Evolutionary conservation across 1,140 invertebrate species (phyloP).

Genomic region (Bilobella aurantiaca): DNA sequence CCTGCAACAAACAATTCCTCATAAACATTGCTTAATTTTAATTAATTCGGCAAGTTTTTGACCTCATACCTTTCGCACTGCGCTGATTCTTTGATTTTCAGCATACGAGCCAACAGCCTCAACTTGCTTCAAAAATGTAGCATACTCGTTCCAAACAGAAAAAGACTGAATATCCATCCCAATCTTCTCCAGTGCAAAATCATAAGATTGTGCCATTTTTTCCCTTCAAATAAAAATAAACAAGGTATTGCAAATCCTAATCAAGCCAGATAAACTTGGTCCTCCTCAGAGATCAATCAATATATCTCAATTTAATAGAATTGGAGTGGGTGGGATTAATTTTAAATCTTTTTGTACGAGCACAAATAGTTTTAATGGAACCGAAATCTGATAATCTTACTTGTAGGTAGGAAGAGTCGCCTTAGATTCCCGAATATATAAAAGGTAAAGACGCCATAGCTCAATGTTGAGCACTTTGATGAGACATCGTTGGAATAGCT

Average conservation of each 20-base stretch:
- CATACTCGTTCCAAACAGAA: constrained; percentile 95
- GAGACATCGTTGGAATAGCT: constrained; percentile 94
- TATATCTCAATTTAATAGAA: no score
- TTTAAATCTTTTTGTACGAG: no score
- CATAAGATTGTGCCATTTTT: constrained; percentile 98
- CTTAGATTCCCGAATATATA: constrained; percentile 97
- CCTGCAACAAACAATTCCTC: constrained; percentile 41
- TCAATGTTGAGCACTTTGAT: constrained; percentile 98
- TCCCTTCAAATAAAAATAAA: constrained; percentile 53
- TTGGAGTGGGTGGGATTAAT: no score
- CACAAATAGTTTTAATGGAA: no score
- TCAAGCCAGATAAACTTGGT: background rate
- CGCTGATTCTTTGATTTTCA: constrained; percentile 97
- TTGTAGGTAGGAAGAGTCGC: constrained; percentile 83
- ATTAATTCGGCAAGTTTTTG: background rate
- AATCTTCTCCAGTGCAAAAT: constrained; percentile 97
- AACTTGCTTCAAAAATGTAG: constrained; percentile 91
- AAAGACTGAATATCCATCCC: constrained; percentile 95
- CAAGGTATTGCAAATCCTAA: background rate
- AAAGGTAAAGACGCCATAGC: constrained; percentile 93
- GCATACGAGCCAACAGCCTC: constrained; percentile 97
- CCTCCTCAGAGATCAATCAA: background rate
- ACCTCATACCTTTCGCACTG: constrained; percentile 73
- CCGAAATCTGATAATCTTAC: constrained; percentile 52
- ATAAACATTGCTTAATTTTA: background rate